Base-by-base conservation (phyloP, 2,113 vertebrate species). In the Hystrix brachyura region DNA sequence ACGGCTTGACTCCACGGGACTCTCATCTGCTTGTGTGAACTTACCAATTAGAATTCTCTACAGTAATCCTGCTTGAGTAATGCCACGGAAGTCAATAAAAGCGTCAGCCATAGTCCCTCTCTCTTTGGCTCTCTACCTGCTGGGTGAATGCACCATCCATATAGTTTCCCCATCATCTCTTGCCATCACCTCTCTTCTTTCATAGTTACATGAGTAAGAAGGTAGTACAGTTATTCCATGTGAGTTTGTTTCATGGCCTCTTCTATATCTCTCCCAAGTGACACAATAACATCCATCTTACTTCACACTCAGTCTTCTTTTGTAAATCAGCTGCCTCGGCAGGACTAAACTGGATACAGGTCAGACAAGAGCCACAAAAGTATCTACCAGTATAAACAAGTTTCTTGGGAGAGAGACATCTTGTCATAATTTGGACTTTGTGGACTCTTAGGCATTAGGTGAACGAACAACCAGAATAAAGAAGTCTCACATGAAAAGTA, bases 21-120 rank as follows among this genome's bases (percentile, higher is more conserved):
- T 43, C 7, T 2, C 11, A n/a, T 29, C 13, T 55, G 34, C 38
- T 79, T 32, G 7, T 25, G 11, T 18, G 18, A n/a, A 84, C 4
- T n/a, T 23, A 11, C 34, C 15, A 59, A 0, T 55, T 48, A 48
- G 29, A 65, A 38, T 2, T 59, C 2, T 23, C 21, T 21, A 19
- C 8, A 2, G 17, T 2, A 80, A 59, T 5, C 13, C 23, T 46
- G 29, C n/a, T 46, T 74, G 1, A 46, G 1, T n/a, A n/a, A 4
- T 46, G 2, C 3, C 5, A 25, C 32, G 18, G 27, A 43, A 15
- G 0, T 7, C 34, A 51, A 2, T 21, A 51, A 53, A 74, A 69
- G 1, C 17, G 4, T 84, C 12, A 10, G 21, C 2, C 13, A 17
- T 25, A 55, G 2, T 4, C 2, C 0, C 1, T 27, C 10, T 4